phyloP scores from a whole-genome alignment of 1,140 invertebrate genomes.

The Drosophila insularis region DNA sequence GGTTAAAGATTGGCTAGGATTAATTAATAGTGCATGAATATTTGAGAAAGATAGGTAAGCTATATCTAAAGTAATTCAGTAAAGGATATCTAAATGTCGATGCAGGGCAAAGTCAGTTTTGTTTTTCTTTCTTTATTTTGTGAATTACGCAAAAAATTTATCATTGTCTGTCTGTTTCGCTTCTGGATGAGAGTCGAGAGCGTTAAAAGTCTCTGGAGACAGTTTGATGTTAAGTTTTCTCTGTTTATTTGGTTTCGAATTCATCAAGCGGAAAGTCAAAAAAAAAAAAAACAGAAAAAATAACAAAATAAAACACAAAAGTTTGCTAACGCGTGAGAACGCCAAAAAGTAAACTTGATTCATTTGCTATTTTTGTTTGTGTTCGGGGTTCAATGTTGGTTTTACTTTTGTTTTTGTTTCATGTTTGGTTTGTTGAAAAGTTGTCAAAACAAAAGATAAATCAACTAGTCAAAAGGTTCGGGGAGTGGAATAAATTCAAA shows the following conservation, averaged over 20 bases:
- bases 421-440: conserved; percentile 53
- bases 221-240: conserved; percentile 66
- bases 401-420: conserved; percentile 45
- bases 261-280: conserved; percentile 75
- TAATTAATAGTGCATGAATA: too few species aligned
- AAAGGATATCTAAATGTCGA: neutral
- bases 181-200: neutral
- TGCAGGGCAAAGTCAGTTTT: conserved; percentile 10
- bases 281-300: neutral
- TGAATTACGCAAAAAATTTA: conserved; percentile 49
- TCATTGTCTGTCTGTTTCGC: conserved; percentile 12
- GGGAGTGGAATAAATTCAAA: conserved; percentile 12
- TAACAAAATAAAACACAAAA: conserved; percentile 13
- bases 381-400: conserved; percentile 27
- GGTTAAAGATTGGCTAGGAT: too few species aligned
- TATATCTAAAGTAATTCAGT: too few species aligned
- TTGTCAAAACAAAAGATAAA: conserved; percentile 80
- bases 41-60: too few species aligned
- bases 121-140: conserved; percentile 17
- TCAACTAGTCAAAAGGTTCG: conserved; percentile 55
- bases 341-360: conserved; percentile 59
- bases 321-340: conserved; percentile 72
- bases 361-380: conserved; percentile 41
- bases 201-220: conserved; percentile 47
- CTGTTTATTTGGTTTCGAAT: conserved; percentile 74